Evolutionary conservation across 2,797 vertebrate species (phyloP).

Genomic region (Delichon dasypus): DNA sequence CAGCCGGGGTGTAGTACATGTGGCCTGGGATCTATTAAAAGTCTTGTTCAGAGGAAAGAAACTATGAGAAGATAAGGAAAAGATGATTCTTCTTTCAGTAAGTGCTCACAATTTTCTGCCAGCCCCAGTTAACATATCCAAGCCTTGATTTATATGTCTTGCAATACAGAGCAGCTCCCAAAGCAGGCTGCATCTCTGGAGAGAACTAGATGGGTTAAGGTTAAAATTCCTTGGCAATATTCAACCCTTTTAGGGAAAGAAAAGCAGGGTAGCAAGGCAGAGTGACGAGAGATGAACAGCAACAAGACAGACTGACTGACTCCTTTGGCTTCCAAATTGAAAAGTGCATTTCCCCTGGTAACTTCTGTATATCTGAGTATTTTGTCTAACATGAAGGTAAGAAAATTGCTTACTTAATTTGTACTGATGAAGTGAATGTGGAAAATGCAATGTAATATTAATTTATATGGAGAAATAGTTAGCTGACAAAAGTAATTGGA

Average conservation of each 20-base stretch:
- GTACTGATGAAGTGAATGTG: constrained; percentile 8
- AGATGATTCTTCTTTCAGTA: background rate
- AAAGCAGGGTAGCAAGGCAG: background rate
- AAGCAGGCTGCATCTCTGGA: constrained; percentile 21
- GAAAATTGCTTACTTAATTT: constrained; percentile 31
- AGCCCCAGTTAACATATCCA: background rate
- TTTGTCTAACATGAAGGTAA: constrained; percentile 76
- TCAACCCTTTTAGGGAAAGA: constrained; percentile 31
- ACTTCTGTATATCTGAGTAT: constrained; percentile 20
- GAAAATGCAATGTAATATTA: constrained; percentile 24
- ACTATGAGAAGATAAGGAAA: background rate
- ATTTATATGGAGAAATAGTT: background rate
- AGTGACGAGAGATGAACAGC: background rate
- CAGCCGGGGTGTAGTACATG: background rate
- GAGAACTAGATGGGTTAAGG: constrained; percentile 27
- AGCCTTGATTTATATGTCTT: constrained; percentile 49
- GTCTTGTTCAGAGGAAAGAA: background rate
- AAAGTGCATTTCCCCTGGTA: constrained; percentile 8
- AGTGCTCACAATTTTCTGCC: background rate
- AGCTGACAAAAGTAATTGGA: background rate
- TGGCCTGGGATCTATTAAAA: background rate
- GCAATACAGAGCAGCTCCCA: constrained; percentile 10
- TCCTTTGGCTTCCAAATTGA: constrained; percentile 19
- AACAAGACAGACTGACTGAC: constrained; percentile 38
- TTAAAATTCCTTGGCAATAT: constrained; percentile 38